Base-by-base conservation (phyloP, 2,888 invertebrate species). In the Sinhomidia bicolor region DNA sequence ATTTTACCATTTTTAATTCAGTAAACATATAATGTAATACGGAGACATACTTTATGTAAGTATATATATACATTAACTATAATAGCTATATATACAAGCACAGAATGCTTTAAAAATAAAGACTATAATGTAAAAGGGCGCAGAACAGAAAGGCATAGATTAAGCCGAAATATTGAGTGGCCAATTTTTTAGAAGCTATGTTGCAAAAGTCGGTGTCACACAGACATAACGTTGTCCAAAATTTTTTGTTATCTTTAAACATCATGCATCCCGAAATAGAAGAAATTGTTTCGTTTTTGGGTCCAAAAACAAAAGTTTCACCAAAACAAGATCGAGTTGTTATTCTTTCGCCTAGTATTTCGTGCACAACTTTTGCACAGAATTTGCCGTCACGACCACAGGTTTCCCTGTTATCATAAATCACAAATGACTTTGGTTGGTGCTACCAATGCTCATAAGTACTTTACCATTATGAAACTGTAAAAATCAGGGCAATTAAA, bases 201-300 rank as follows among this genome's bases (percentile, higher is more conserved):
- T 89, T 89, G 29, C 89, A 89, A 14, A 71, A 65, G 81, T 81
- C 79, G 12, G 26, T 36, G 44, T 68, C 29, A 23, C 89, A 89
- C 9, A 89, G 54, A 17, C 89, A 89, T 26, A 71, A n/a, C 0
- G 81, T 81, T 0, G 47, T 74, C 3, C 54, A 20, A 26, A 60
- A n/a, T n/a, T n/a, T n/a, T n/a, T n/a, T 85, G 4, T 74, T 62
- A 14, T 44, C 47, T 41, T 1, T 36, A n/a, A n/a, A n/a, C n/a
- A n/a, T n/a, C n/a, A n/a, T n/a, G n/a, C n/a, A n/a, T n/a, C 86
- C 86, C 1, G 7, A 3, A 5, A 3, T 36, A 36, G 36, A 7
- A 3, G 36, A 5, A 36, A 36, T 36, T 36, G 3, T 36, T 36
- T 36, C 36, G 7, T 7, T 7, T 36, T 36, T 36, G 36, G 36